Evolutionary conservation across 2,113 vertebrate species (phyloP).

Genomic region (Cromileptes altivelis): DNA sequence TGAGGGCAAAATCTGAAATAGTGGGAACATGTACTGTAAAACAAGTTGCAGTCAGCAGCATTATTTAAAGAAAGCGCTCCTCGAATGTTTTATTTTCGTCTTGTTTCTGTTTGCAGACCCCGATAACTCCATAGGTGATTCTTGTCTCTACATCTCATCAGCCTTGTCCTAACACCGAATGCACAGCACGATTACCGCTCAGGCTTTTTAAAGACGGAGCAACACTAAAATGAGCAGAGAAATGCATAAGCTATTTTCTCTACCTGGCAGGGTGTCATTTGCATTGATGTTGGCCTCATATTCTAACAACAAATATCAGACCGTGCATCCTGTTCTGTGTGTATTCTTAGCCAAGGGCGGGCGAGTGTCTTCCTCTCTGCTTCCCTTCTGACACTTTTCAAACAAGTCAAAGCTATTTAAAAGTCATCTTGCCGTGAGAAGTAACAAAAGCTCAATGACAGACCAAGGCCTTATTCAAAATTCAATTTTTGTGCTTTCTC

Average conservation of each 20-base stretch:
- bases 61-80: slow-evolving; percentile 40
- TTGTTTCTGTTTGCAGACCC: slow-evolving; percentile 16
- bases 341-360: slow-evolving; percentile 59
- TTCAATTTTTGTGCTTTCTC: slow-evolving; percentile 70
- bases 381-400: slow-evolving; percentile 58
- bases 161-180: not conserved
- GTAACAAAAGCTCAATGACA: slow-evolving; percentile 71
- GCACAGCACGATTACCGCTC: not conserved
- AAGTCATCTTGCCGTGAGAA: slow-evolving; percentile 52
- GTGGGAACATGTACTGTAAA: slow-evolving; percentile 1
- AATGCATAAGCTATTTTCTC: slow-evolving; percentile 55
- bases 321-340: slow-evolving; percentile 33
- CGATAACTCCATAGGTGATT: slow-evolving; percentile 14
- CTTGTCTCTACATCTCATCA: slow-evolving; percentile 22
- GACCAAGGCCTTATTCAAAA: slow-evolving; percentile 64
- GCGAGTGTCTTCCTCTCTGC: slow-evolving; percentile 35
- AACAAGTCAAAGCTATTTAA: slow-evolving; percentile 68
- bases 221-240: slow-evolving; percentile 30
- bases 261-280: slow-evolving; percentile 50
- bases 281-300: slow-evolving; percentile 53
- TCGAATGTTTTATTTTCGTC: slow-evolving; percentile 19
- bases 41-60: slow-evolving; percentile 33
- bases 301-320: slow-evolving; percentile 50
- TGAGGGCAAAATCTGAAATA: slow-evolving; percentile 23
- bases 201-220: slow-evolving; percentile 16